Evolutionary conservation across 2,888 invertebrate genomes (phyloP), one percentile per base, ranked within the genome.

Genomic region (Eucriotettix oculatus): DNA sequence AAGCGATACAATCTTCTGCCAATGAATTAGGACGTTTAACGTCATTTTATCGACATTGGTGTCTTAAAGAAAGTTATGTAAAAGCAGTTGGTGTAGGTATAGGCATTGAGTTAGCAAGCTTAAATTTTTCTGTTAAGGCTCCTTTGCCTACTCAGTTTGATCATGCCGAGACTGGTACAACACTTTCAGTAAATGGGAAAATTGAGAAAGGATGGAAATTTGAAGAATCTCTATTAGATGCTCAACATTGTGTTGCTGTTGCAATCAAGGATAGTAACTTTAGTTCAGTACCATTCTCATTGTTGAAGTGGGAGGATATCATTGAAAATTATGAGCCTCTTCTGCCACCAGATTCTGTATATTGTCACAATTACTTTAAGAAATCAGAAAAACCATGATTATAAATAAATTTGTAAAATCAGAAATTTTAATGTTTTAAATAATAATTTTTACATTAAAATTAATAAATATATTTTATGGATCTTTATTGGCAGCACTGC

Each of bases 11-110:
- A 59, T 75, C 75, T 52, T 76, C 74, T 62, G 69, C 73, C 12
- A 74, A 73, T 14, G 48, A 12, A 14, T 12, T 14, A 12, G 48
- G 48, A 14, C 14, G 14, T 12, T 12, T n/a, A 56, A 66, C 59
- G 9, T 52, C 67, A n/a, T 97, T 96, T 74, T 93, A 87, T 72
- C 79, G 96, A 63, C 80, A 88, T 69, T 97, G 97, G 96, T 87
- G 92, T 67, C 76, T 97, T 57, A 97, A 97, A 74, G 96, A 97
- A 72, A 88, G 93, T 70, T 94, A 92, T 71, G 88, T 92, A 0
- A 97, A 97, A 75, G 94, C 95, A 64, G 78, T 86, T 59, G 95
- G 96, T 17, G 76, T 86, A 40, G 96, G 96, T 42, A 84, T 97
- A 59, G 85, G 86, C 0, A 76, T 87, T 64, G 83, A 89, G 68